Evolutionary conservation across 2,113 vertebrate species (phyloP).

Genomic region (Silurus asotus): DNA sequence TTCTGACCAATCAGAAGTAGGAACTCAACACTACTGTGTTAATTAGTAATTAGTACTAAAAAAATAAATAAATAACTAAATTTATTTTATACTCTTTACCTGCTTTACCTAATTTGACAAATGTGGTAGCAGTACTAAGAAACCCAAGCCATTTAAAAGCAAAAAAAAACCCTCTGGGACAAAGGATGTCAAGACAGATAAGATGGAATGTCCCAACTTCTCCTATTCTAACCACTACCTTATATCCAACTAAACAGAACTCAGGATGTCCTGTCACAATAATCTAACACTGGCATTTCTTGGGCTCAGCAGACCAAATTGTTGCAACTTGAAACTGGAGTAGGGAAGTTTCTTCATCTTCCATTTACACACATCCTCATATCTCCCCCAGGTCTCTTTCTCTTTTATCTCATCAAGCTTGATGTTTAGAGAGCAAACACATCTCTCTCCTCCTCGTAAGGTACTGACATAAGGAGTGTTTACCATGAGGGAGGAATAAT

Average conservation of each 20-base stretch:
- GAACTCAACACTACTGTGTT: background rate
- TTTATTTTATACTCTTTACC: background rate
- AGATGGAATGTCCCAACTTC: background rate
- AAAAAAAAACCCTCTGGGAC: conserved; percentile 17
- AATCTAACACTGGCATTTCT: background rate
- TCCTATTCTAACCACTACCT: background rate
- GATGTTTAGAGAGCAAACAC: conserved; percentile 53
- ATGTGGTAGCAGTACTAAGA: conserved; percentile 3
- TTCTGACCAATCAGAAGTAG: background rate
- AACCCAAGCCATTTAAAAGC: background rate
- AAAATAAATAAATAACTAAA: background rate
- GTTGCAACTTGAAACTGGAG: background rate
- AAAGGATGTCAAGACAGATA: conserved; percentile 1
- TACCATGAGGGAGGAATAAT: conserved; percentile 48
- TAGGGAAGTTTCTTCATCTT: background rate
- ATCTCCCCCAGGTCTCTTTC: background rate
- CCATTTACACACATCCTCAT: background rate
- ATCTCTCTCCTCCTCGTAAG: conserved; percentile 25
- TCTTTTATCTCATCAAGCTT: conserved; percentile 21
- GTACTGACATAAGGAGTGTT: conserved; percentile 34
- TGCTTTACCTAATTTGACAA: background rate
- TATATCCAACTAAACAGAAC: conserved; percentile 8
- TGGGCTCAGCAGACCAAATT: background rate
- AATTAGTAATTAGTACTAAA: no score
- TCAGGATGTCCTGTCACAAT: conserved; percentile 16